Evolutionary conservation across 35 echinoderm and acorn worm species (phyloP).

Genomic region (Heliocidaris tuberculata): DNA sequence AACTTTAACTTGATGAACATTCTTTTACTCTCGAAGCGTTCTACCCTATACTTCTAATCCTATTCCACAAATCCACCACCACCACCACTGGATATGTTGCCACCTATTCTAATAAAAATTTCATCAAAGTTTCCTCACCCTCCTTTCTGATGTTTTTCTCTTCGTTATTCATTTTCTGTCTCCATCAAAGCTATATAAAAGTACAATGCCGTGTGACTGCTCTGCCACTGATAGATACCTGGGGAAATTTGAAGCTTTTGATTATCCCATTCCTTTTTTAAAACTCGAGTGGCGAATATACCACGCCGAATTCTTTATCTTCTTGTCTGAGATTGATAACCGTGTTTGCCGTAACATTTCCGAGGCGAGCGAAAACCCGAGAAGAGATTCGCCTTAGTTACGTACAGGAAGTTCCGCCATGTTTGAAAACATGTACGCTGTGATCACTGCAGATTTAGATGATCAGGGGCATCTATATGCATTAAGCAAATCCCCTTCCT

Average conservation of each 20-base stretch:
- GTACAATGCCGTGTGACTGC: background rate
- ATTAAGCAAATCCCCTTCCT: background rate
- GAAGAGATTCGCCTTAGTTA: background rate
- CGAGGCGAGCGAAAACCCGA: background rate
- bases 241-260: background rate
- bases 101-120: background rate
- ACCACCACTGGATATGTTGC: background rate
- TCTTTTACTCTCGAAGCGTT: too few species aligned
- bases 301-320: background rate
- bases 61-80: too few species aligned
- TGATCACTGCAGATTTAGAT: background rate
- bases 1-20: too few species aligned
- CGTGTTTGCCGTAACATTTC: background rate
- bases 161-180: background rate
- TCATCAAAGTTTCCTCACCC: background rate
- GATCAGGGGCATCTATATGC: background rate
- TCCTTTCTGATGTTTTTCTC: background rate
- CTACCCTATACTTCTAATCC: too few species aligned
- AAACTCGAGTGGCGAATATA: background rate
- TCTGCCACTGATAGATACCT: background rate
- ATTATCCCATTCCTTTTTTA: background rate
- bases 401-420: background rate
- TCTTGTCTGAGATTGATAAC: conserved; percentile 6
- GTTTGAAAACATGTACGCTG: background rate
- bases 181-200: background rate